Evolutionary conservation across 2,797 vertebrate genomes (phyloP).

Genomic region (Sparidentex hasta): DNA sequence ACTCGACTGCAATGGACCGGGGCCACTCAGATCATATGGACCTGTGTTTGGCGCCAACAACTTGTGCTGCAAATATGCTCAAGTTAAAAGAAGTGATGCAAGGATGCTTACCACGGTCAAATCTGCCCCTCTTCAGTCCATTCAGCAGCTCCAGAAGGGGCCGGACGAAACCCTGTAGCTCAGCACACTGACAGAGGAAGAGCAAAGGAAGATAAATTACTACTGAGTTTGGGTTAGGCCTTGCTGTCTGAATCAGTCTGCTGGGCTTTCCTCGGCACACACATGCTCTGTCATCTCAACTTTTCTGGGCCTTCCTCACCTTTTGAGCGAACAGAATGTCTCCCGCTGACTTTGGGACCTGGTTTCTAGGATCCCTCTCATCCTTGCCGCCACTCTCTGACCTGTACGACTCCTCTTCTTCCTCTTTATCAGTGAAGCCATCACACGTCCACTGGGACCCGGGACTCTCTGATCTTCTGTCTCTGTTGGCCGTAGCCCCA

Average conservation of each 20-base stretch:
- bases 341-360: conserved; percentile 80
- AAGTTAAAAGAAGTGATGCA: conserved; percentile 15
- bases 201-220: conserved; percentile 64
- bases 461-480: conserved; percentile 63
- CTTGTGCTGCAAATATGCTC: conserved; percentile 16
- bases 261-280: conserved; percentile 22
- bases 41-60: conserved; percentile 36
- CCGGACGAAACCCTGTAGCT: conserved; percentile 91
- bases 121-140: conserved; percentile 92
- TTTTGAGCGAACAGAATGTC: conserved; percentile 92
- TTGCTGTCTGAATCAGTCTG: conserved; percentile 44
- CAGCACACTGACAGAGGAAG: conserved; percentile 87
- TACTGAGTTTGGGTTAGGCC: conserved; percentile 34
- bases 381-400: conserved; percentile 43
- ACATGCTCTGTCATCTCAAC: conserved; percentile 27
- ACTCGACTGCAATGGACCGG: conserved; percentile 5
- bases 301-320: conserved; percentile 74
- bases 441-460: conserved; percentile 79
- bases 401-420: conserved; percentile 62
- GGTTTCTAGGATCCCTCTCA: conserved; percentile 11
- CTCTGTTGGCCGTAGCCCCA: conserved; percentile 3
- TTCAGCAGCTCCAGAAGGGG: conserved; percentile 91
- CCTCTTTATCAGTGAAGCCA: conserved; percentile 73
- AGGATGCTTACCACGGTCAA: conserved; percentile 88
- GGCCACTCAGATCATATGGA: conserved; percentile 39